These are phyloP conservation scores for Phoeniculus purpureus DNA, from an alignment of 2,797 vertebrate genomes.

Conservation along the genomic window DNA sequence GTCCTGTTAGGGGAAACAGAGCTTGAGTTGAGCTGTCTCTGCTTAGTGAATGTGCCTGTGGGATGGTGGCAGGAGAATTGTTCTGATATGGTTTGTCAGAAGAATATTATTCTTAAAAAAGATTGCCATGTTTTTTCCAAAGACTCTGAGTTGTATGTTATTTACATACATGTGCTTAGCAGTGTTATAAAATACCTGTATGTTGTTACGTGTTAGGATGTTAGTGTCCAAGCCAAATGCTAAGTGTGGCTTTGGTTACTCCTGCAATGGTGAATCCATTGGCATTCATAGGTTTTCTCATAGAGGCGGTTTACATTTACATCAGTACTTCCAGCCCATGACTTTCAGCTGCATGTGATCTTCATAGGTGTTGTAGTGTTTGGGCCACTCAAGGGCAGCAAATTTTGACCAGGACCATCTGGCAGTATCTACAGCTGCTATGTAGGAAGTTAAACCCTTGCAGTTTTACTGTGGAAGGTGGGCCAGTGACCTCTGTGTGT, in stretches of 20 bases:
- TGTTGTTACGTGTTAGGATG: rapidly evolving
- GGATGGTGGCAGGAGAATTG: not conserved
- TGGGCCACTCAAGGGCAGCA: not conserved
- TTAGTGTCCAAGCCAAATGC: not conserved
- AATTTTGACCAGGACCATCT: not conserved
- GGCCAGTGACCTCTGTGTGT: not conserved
- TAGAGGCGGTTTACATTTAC: not conserved
- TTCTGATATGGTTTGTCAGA: not conserved
- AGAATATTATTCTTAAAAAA: not conserved
- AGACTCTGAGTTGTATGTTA: rapidly evolving
- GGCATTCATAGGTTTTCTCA: rapidly evolving
- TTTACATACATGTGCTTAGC: not conserved
- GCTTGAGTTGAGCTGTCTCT: not conserved
- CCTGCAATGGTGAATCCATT: not conserved
- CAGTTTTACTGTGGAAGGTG: not conserved
- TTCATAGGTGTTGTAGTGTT: not conserved
- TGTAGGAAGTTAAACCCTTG: not conserved
- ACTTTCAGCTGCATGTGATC: not conserved
- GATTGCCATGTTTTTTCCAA: not conserved
- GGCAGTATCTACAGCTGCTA: not conserved
- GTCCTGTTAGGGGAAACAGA: not conserved
- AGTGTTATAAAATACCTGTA: not conserved
- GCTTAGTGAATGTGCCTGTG: not conserved
- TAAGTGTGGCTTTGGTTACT: not conserved
- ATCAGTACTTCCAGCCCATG: not conserved